Percentiles rank a stretch among this genome's conserved stretches.
phyloP scores from a whole-genome alignment of 2,888 invertebrate species.

The Ecliptopera silaceata region DNA sequence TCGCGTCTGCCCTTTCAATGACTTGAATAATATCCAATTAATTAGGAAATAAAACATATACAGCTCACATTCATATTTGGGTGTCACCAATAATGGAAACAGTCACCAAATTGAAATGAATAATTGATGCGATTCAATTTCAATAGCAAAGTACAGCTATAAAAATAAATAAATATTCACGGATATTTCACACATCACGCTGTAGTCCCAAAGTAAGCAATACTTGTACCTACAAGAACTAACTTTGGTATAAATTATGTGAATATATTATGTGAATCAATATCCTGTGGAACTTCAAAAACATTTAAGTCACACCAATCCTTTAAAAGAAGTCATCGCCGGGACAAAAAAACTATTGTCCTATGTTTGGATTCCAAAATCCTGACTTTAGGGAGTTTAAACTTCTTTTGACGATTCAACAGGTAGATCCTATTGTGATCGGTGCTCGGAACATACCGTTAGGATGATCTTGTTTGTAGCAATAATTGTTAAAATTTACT shows the following conservation, averaged over 20 bases:
- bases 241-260: too few relatives aligned
- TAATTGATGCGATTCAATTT: conserved; percentile 1
- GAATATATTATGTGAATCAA: not conserved
- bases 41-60: conserved; percentile 33
- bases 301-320: conserved; percentile 7
- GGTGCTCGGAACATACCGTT: conserved; percentile 62
- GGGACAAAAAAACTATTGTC: conserved; percentile 28
- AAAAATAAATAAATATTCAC: not conserved
- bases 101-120: conserved; percentile 19
- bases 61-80: conserved; percentile 12
- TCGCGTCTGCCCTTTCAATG: conserved; percentile 72
- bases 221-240: too few relatives aligned
- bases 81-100: conserved; percentile 17
- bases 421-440: conserved; percentile 62
- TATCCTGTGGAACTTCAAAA: not conserved
- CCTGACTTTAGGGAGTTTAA: conserved; percentile 29
- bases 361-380: conserved; percentile 34
- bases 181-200: too few relatives aligned
- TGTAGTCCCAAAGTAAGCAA: too few relatives aligned
- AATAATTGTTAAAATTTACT: conserved; percentile 59
- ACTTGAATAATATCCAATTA: conserved; percentile 50
- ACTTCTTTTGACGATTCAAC: conserved; percentile 34
- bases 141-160: not conserved
- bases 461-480: conserved; percentile 71
- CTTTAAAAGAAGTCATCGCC: conserved; percentile 13